These are phyloP conservation scores for Nothocercus julius DNA, from an alignment of 2,113 vertebrate genomes.

Conservation along the genomic window DNA sequence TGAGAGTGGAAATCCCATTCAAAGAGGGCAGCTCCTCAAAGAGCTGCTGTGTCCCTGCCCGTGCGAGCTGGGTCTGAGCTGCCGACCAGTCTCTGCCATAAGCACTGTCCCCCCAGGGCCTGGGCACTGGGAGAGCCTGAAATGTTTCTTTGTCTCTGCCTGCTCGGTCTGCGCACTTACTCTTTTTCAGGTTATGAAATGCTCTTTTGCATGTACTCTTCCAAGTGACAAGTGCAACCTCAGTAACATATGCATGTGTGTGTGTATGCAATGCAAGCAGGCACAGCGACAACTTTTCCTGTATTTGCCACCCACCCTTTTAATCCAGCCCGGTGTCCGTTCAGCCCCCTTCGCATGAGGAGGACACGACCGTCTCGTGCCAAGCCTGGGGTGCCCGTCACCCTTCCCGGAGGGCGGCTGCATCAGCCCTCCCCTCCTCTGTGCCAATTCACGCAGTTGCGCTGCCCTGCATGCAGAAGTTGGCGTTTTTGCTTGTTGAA, in stretches of 20 bases:
- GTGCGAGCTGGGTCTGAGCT: neutral
- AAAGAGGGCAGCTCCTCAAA: neutral
- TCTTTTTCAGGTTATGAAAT: neutral
- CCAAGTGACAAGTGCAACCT: neutral
- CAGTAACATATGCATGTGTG: no score
- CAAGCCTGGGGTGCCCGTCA: accelerated
- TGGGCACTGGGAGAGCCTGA: neutral
- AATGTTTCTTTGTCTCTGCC: neutral
- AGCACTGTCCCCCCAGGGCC: neutral
- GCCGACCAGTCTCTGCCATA: accelerated
- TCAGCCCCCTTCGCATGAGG: neutral
- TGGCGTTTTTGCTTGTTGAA: neutral
- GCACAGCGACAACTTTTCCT: neutral
- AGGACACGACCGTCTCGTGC: neutral
- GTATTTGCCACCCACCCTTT: neutral
- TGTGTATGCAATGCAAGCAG: neutral
- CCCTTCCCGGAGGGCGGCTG: neutral
- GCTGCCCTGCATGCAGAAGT: neutral
- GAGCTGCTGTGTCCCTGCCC: neutral
- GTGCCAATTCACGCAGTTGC: neutral
- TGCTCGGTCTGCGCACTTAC: neutral
- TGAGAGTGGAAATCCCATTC: neutral
- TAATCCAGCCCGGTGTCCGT: neutral
- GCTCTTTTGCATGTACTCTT: neutral
- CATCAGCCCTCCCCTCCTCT: neutral